Base-by-base conservation (phyloP, 2,888 invertebrate species). In the Amphipoea lucens region DNA sequence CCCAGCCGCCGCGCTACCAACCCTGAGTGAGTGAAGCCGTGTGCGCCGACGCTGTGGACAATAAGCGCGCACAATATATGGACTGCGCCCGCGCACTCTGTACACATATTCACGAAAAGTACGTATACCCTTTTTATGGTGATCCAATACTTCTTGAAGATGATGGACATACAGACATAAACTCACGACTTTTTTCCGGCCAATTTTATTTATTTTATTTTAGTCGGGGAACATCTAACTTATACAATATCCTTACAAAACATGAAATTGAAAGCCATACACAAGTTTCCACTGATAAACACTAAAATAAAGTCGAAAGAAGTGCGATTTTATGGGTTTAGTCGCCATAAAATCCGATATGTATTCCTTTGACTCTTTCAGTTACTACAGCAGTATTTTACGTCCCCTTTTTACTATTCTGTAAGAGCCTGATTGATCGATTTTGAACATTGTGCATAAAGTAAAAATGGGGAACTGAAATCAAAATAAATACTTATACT, bases 21-120 rank as follows among this genome's bases (percentile, higher is more conserved):
- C 93, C 93, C 94, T 92, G 94, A 93, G 87, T 88, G 92, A 92
- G 93, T 93, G 94, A 69, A 84, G 85, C 85, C 72, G 84, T 63
- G 65, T 80, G 89, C 87, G 87, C 87, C 89, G 87, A 87, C 87
- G 82, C 81, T 84, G 88, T 79, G 87, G 79, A 81, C 79, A 81
- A 88, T 87, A 87, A 89, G 84, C 88, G 89, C 76, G 84, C 86
- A 85, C 91, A 86, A 93, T 96, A 92, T 95, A 96, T 96, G 96
- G 96, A 94, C 92, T 91, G 91, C 88, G 88, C 84, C 88, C 87
- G 88, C 88, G 88, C 91, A 89, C 92, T 94, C 92, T 93, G 90
- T 92, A 93, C 92, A 89, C 87, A 93, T 89, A 92, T 94, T 94
- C 90, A 93, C 92, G 88, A 92, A 92, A 94, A 94, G 96, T 96